Conservation (phyloP, 2,888 invertebrate species). For the Ethmia dodecea region DNA sequence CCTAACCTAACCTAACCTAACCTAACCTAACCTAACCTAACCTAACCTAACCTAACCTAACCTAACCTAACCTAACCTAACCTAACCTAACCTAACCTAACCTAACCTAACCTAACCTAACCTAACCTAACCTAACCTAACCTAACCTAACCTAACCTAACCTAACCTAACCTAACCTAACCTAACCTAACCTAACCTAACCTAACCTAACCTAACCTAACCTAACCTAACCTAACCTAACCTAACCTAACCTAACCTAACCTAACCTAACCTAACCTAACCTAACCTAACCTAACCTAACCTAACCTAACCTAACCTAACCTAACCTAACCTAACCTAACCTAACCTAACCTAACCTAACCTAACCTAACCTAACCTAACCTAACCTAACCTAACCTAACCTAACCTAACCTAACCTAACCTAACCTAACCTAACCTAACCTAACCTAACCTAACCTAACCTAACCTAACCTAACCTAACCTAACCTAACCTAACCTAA, state of each 20-base stretch:
- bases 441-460: slow-evolving; percentile 21
- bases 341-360: background rate
- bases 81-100: slow-evolving; percentile 16
- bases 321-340: slow-evolving; percentile 3
- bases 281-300: slow-evolving; percentile 8
- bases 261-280: slow-evolving; percentile 7
- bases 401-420: slow-evolving; percentile 14
- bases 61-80: slow-evolving; percentile 16
- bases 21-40: slow-evolving; percentile 12
- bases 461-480: slow-evolving; percentile 21
- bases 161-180: slow-evolving; percentile 14
- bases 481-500: slow-evolving; percentile 15
- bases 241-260: slow-evolving; percentile 8
- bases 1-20: slow-evolving; percentile 19
- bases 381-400: slow-evolving; percentile 9
- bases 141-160: slow-evolving; percentile 14
- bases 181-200: slow-evolving; percentile 12
- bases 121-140: slow-evolving; percentile 13
- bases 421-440: slow-evolving; percentile 23
- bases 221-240: slow-evolving; percentile 11
- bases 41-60: slow-evolving; percentile 13
- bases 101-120: slow-evolving; percentile 14
- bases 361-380: slow-evolving; percentile 5
- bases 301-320: slow-evolving; percentile 9
- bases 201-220: slow-evolving; percentile 13